Base-by-base conservation (phyloP, 1,140 invertebrate species). In the Drosophila dunni region DNA sequence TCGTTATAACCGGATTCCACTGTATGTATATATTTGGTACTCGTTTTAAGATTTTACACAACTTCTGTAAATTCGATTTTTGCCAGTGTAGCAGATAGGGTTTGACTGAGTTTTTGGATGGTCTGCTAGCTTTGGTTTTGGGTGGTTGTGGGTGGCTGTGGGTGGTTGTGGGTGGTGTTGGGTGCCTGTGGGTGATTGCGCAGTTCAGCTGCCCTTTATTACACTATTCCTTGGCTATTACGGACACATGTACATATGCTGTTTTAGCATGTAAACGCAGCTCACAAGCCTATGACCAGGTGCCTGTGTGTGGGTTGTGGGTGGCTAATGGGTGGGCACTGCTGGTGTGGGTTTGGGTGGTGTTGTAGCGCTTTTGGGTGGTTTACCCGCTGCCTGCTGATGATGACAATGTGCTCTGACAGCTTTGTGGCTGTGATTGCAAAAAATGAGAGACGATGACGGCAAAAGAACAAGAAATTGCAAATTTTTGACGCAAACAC, bases 381-480 rank as follows among this genome's bases (percentile, higher is more conserved):
- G 20, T 57, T 57, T 60, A 20, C 15, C 54, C 38, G 40, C 34
- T 66, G 57, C 45, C 56, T 51, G 67, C 34, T 63, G 67, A 89
- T 89, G 84, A 89, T 89, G 84, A 89, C 84, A 89, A 89, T 88
- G 78, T 89, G 77, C 75, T 80, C 70, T 81, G 84, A 88, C 84
- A 88, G 84, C 80, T 83, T 76, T 80, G 79, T 71, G 75, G 74
- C 84, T 79, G 85, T 89, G 84, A 89, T 89, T 89, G 84, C 80
- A 74, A 89, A 89, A 89, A 89, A 89, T 83, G 84, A 76, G 78
- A 78, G 67, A 81, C 84, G 80, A 89, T 89, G 84, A 89, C 82
- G 82, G 75, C 69, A 74, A 69, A 78, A 77, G 64, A 75, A 80
- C 83, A 71, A 84, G 74, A 80, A 79, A 88, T 89, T 83, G 84